Evolutionary conservation across 2,888 invertebrate genomes (phyloP).

Genomic region (Embidobia sp.): DNA sequence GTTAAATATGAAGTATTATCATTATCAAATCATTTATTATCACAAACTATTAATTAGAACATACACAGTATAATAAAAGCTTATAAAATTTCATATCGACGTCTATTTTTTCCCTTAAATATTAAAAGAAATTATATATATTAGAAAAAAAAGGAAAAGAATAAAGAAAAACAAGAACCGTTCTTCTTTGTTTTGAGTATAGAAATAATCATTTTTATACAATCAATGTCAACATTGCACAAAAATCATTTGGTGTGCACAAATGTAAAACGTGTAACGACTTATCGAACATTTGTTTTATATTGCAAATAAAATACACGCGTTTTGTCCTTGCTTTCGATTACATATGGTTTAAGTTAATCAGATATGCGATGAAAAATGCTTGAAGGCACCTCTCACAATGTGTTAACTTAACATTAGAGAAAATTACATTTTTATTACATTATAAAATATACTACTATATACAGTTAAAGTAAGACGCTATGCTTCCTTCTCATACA

Average conservation of each 20-base stretch:
- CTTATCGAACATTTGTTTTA: conserved; percentile 22
- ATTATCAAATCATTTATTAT: conserved; percentile 75
- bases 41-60: conserved; percentile 79
- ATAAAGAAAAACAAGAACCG: background rate
- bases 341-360: conserved; percentile 52
- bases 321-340: conserved; percentile 26
- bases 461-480: conserved; percentile 75
- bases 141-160: background rate
- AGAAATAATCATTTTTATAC: conserved; percentile 21
- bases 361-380: conserved; percentile 58
- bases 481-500: conserved; percentile 68
- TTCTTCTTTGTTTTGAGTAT: background rate
- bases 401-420: conserved; percentile 76
- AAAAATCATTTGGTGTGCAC: conserved; percentile 32
- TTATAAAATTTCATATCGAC: conserved; percentile 59
- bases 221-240: conserved; percentile 27
- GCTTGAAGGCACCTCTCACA: conserved; percentile 78
- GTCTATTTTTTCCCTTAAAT: conserved; percentile 11
- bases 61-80: conserved; percentile 76
- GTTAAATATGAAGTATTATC: background rate
- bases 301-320: conserved; percentile 46
- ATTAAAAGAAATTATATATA: too few species aligned
- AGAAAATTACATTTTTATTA: conserved; percentile 77
- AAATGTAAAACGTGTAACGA: conserved; percentile 31
- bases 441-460: conserved; percentile 75